Conservation (phyloP, 2,113 vertebrate genomes). For the Peromyscus polionotus region DNA sequence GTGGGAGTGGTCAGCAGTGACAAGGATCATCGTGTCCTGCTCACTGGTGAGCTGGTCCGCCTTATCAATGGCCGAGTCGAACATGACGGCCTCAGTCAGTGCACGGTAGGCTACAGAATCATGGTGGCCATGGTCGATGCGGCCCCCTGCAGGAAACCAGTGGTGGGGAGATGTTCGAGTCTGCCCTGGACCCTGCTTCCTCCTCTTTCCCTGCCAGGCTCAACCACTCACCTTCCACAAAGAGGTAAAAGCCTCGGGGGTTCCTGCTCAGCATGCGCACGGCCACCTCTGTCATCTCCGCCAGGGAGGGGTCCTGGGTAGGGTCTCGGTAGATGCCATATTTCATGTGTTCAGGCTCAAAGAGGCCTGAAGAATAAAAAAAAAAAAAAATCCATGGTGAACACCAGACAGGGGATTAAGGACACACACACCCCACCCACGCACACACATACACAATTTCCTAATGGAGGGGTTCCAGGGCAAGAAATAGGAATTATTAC, state of each 20-base stretch:
- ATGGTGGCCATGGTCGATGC: constrained; percentile 96
- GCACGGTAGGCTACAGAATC: constrained; percentile 86
- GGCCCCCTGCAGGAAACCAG: constrained; percentile 89
- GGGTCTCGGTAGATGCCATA: constrained; percentile 91
- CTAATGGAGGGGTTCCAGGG: not conserved
- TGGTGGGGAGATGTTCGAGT: no score
- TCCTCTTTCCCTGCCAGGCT: rapidly evolving
- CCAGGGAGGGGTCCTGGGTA: constrained; percentile 91
- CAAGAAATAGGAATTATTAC: constrained; percentile 61
- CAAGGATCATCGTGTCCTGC: constrained; percentile 91
- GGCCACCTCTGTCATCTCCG: constrained; percentile 96
- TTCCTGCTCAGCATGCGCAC: constrained; percentile 93
- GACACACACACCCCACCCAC: rapidly evolving
- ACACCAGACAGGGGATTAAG: rapidly evolving
- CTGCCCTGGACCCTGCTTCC: rapidly evolving
- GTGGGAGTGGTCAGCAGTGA: constrained; percentile 96
- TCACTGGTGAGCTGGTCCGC: constrained; percentile 89
- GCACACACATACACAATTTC: not conserved
- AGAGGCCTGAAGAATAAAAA: constrained; percentile 90
- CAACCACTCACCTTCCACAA: constrained; percentile 94
- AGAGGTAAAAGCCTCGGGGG: constrained; percentile 94
- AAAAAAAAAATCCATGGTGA: not conserved
- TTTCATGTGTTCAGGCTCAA: constrained; percentile 94
- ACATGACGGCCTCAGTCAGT: constrained; percentile 90
- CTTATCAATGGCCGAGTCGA: constrained; percentile 90